Evolutionary conservation across 2,113 vertebrate genomes (phyloP).

Genomic region (Megaceryle torquata): DNA sequence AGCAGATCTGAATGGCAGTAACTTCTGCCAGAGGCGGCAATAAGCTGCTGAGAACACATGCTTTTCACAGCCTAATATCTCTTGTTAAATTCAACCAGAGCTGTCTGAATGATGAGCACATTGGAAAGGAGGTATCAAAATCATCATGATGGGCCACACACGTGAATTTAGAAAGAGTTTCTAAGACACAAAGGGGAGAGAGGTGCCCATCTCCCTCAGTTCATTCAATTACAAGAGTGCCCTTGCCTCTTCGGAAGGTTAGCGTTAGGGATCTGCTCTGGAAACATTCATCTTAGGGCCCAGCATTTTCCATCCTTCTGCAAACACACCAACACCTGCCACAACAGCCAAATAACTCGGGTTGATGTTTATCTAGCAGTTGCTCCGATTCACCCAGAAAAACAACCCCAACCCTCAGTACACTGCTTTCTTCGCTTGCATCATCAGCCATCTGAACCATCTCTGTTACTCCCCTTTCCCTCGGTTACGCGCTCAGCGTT

Average conservation of each 20-base stretch:
- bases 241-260: background rate
- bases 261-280: background rate
- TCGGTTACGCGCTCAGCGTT: background rate
- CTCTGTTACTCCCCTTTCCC: background rate
- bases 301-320: background rate
- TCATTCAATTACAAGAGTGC: background rate
- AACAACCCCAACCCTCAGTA: background rate
- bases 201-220: background rate
- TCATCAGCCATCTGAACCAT: background rate
- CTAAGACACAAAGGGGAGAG: background rate
- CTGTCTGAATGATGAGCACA: background rate
- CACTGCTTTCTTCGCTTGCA: background rate
- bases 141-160: background rate
- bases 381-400: background rate
- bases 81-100: background rate
- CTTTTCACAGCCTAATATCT: background rate
- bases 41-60: background rate
- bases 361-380: background rate
- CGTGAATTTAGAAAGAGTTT: background rate
- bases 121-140: conserved; percentile 20
- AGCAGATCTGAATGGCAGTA: conserved; percentile 1
- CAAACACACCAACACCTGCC: background rate
- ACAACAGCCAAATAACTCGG: background rate
- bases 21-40: conserved; percentile 26
- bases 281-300: background rate